phyloP scores from a whole-genome alignment of 2,113 vertebrate genomes.

The Antennarius striatus region DNA sequence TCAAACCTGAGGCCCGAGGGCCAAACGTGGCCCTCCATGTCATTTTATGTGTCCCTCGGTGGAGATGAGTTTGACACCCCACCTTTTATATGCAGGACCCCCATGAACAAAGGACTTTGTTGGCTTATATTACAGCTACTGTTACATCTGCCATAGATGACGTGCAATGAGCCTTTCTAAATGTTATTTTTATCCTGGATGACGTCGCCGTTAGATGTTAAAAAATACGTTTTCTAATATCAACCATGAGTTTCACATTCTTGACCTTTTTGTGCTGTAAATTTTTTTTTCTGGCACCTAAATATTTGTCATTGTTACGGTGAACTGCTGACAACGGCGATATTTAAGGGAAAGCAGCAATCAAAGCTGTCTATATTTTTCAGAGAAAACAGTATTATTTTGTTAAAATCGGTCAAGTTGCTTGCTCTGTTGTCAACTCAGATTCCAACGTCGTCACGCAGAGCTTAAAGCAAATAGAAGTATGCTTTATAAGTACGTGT shows the following conservation, averaged over 20 bases:
- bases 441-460: constrained; percentile 75
- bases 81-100: constrained; percentile 73
- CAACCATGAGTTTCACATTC: constrained; percentile 75
- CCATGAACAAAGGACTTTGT: constrained; percentile 76
- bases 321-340: constrained; percentile 76
- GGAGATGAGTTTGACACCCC: constrained; percentile 12
- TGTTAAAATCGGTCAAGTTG: constrained; percentile 80
- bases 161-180: constrained; percentile 87
- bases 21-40: too few relatives aligned
- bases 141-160: constrained; percentile 87
- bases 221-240: constrained; percentile 78
- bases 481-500: constrained; percentile 85
- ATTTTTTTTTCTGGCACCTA: constrained; percentile 78
- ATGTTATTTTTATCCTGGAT: constrained; percentile 78
- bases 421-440: constrained; percentile 82
- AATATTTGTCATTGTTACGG: constrained; percentile 79
- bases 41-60: too few relatives aligned
- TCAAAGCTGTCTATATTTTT: constrained; percentile 83
- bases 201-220: constrained; percentile 77
- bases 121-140: constrained; percentile 97
- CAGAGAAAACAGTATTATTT: constrained; percentile 84
- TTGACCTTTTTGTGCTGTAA: constrained; percentile 74
- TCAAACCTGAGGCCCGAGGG: too few relatives aligned
- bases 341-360: constrained; percentile 74
- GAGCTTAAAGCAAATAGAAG: constrained; percentile 81